These are phyloP conservation scores for Drosophila sturtevanti DNA, from an alignment of 1,140 invertebrate genomes.

Conservation along the genomic window DNA sequence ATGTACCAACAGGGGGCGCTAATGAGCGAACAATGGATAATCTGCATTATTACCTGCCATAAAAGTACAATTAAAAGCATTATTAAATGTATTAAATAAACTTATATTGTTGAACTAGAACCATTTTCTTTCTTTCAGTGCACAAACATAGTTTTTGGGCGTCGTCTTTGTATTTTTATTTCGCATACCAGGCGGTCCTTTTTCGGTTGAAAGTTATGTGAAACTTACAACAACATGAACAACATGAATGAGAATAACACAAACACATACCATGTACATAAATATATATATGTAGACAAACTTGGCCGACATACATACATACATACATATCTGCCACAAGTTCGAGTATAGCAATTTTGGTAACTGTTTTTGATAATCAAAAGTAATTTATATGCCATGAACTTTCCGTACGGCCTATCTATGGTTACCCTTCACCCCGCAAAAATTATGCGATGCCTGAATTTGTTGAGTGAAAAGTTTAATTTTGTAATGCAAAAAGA, in stretches of 20 bases:
- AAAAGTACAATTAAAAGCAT: too few species aligned
- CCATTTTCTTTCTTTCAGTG: neutral
- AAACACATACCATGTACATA: neutral
- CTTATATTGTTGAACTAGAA: too few species aligned
- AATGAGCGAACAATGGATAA: too few species aligned
- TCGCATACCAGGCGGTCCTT: slow-evolving; percentile 39
- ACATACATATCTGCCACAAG: slow-evolving; percentile 16
- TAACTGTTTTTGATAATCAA: slow-evolving; percentile 75
- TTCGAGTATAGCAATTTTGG: slow-evolving; percentile 63
- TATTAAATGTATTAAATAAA: too few species aligned
- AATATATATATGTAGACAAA: neutral
- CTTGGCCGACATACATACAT: neutral
- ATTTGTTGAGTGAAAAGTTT: slow-evolving; percentile 11
- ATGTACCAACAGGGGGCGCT: too few species aligned
- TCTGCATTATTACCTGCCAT: too few species aligned
- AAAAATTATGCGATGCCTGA: neutral
- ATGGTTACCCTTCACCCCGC: neutral
- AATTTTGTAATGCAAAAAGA: slow-evolving; percentile 13
- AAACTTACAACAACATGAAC: slow-evolving; percentile 23
- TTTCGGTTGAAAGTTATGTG: slow-evolving; percentile 31
- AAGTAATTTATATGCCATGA: slow-evolving; percentile 65
- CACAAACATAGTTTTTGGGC: slow-evolving; percentile 43
- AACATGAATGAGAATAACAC: neutral
- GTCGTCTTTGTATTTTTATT: slow-evolving; percentile 59
- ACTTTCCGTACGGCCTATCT: slow-evolving; percentile 38